Conservation (phyloP, 2,888 invertebrate species). For the Drosophila parthenogenetica region DNA sequence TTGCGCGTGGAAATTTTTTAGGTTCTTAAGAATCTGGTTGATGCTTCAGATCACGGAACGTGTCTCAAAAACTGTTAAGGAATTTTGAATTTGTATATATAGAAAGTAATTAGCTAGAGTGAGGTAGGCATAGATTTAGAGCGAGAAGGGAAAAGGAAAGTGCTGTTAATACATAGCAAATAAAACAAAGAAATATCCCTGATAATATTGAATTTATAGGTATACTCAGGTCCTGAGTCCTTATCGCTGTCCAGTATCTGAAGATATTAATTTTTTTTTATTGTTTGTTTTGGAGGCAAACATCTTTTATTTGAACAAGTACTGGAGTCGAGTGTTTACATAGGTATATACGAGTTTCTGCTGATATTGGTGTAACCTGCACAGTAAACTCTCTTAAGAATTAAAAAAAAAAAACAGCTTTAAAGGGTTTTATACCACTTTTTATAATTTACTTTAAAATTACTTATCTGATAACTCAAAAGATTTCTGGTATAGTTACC, state of each 20-base stretch:
- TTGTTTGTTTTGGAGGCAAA: conserved; percentile 27
- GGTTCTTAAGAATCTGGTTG: conserved; percentile 15
- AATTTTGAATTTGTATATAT: conserved; percentile 9
- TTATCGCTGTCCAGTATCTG: conserved; percentile 29
- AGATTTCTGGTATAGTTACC: not conserved
- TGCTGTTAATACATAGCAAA: conserved; percentile 24
- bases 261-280: not conserved
- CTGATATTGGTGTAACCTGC: conserved; percentile 3
- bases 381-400: not conserved
- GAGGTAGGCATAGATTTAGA: not conserved
- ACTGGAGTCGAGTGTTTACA: conserved; percentile 16
- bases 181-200: too few species aligned
- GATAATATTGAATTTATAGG: not conserved
- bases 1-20: conserved; percentile 39
- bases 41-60: conserved; percentile 32
- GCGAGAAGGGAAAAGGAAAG: not conserved
- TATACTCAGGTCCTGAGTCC: not conserved
- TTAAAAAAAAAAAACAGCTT: too few species aligned
- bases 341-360: not conserved
- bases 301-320: conserved; percentile 33
- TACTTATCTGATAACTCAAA: not conserved
- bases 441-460: too few species aligned
- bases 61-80: conserved; percentile 28
- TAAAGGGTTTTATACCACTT: too few species aligned
- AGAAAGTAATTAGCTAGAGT: not conserved